Evolutionary conservation across 2,888 invertebrate species (phyloP).

Genomic region (Dioctria rufipes): DNA sequence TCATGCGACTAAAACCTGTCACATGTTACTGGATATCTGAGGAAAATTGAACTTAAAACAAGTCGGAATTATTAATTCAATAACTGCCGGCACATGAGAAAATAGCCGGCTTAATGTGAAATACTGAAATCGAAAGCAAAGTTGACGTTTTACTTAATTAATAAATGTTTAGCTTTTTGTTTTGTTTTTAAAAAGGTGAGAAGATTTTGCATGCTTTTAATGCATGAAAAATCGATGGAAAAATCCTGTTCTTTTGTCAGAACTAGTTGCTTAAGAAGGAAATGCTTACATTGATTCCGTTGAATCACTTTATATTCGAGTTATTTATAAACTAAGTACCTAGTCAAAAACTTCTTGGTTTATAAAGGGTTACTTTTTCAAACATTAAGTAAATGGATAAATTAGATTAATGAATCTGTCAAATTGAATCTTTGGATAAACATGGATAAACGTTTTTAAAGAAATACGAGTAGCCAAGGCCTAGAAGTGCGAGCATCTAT

Average conservation of each 20-base stretch:
- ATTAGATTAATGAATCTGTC: too few species aligned
- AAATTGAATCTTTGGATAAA: too few species aligned
- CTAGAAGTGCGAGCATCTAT: too few species aligned
- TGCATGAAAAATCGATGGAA: neutral
- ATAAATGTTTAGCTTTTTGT: neutral
- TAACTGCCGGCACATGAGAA: neutral
- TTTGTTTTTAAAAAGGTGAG: neutral
- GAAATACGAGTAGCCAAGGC: too few species aligned
- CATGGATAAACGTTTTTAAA: too few species aligned
- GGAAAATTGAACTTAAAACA: neutral
- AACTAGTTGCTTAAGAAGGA: neutral
- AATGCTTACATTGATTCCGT: neutral
- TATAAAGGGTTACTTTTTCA: too few species aligned
- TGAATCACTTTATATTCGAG: too few species aligned
- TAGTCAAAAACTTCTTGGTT: too few species aligned
- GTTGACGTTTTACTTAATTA: neutral
- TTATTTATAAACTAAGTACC: too few species aligned
- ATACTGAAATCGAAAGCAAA: neutral
- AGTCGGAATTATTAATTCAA: constrained; percentile 6
- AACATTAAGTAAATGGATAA: too few species aligned
- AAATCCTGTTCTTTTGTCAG: neutral
- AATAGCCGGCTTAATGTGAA: neutral
- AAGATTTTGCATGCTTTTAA: neutral
- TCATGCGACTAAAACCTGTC: constrained; percentile 11
- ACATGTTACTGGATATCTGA: neutral